These are phyloP conservation scores for Dromas ardeola DNA, from an alignment of 2,113 vertebrate genomes.

Conservation along the genomic window DNA sequence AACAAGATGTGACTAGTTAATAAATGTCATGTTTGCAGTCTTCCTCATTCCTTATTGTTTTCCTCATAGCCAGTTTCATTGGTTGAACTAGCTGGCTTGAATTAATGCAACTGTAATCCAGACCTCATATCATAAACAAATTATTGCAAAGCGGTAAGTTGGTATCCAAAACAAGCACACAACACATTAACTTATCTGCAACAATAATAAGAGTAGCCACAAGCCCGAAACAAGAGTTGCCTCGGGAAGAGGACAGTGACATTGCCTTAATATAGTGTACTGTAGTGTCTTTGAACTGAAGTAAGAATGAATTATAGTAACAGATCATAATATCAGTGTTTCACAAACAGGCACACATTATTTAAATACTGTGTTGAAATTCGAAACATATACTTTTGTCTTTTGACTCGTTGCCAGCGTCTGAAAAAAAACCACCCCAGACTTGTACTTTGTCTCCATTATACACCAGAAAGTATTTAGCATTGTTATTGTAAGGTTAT, in stretches of 20 bases:
- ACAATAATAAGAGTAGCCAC: neutral
- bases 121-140: neutral
- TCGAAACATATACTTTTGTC: slow-evolving; percentile 36
- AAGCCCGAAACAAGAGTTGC: neutral
- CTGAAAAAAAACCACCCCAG: neutral
- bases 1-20: slow-evolving; percentile 19
- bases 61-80: neutral
- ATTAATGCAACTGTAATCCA: neutral
- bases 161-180: neutral
- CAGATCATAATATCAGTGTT: neutral
- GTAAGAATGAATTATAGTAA: neutral
- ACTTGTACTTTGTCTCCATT: slow-evolving; percentile 59
- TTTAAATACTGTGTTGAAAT: slow-evolving; percentile 42
- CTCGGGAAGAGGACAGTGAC: neutral
- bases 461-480: slow-evolving; percentile 60
- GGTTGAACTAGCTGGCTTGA: neutral
- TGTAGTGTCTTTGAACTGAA: neutral
- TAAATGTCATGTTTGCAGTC: neutral
- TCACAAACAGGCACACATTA: neutral
- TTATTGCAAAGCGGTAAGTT: neutral
- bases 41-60: slow-evolving; percentile 47
- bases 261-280: neutral
- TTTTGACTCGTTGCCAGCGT: slow-evolving; percentile 46
- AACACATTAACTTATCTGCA: neutral
- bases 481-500: slow-evolving; percentile 70